Conservation (phyloP, 2,113 vertebrate genomes). For the Triplophysa dalaica region DNA sequence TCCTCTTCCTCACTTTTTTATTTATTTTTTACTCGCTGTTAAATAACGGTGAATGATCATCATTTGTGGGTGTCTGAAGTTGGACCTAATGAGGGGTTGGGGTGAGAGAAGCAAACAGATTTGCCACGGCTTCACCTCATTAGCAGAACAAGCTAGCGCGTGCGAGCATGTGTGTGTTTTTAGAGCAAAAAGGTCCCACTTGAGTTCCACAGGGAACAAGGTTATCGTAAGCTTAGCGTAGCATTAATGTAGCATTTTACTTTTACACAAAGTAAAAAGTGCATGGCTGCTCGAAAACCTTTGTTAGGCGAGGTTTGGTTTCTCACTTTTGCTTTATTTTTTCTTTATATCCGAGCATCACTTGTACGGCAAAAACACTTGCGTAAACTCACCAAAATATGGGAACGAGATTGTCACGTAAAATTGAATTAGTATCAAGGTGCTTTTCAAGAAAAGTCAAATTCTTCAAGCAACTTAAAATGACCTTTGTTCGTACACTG, state of each 20-base stretch:
- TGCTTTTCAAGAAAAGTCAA: not conserved
- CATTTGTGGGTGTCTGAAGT: slow-evolving; percentile 56
- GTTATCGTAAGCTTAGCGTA: slow-evolving; percentile 27
- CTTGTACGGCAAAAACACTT: not conserved
- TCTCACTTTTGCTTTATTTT: slow-evolving; percentile 10
- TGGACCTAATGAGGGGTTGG: slow-evolving; percentile 60
- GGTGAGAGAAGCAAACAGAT: slow-evolving; percentile 65
- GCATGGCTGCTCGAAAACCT: not conserved
- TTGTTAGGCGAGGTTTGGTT: slow-evolving; percentile 3
- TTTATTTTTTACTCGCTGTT: slow-evolving; percentile 9
- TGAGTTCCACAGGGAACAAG: slow-evolving; percentile 16
- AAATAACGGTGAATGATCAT: slow-evolving; percentile 52
- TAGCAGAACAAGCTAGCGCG: slow-evolving; percentile 39
- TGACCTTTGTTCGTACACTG: not conserved
- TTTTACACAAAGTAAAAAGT: not conserved
- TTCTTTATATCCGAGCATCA: not conserved
- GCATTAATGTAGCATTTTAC: not conserved
- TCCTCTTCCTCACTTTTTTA: not conserved
- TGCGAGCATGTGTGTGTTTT: slow-evolving; percentile 22
- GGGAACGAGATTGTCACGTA: not conserved
- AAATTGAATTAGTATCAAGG: not conserved
- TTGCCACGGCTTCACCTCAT: slow-evolving; percentile 65
- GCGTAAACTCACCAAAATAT: not conserved
- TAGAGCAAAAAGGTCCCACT: slow-evolving; percentile 35
- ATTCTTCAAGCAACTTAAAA: not conserved